Evolutionary conservation across 2,888 invertebrate species (phyloP).

Genomic region (Acleris sparsana): DNA sequence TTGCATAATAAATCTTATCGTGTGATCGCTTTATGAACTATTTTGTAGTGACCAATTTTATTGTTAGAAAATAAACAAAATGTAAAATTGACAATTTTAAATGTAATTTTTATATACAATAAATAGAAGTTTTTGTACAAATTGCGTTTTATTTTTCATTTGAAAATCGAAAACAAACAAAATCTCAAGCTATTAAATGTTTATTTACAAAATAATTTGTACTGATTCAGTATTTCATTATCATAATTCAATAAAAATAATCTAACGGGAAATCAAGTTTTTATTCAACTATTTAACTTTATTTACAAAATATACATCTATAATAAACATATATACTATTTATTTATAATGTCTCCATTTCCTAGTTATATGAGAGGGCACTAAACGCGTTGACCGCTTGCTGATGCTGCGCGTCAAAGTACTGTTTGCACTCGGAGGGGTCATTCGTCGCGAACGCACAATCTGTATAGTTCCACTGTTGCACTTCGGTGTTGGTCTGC

Average conservation of each 20-base stretch:
- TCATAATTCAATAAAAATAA: slow-evolving; percentile 11
- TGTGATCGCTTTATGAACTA: slow-evolving; percentile 80
- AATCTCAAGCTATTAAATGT: slow-evolving; percentile 33
- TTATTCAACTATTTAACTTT: slow-evolving; percentile 42
- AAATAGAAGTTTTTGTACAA: slow-evolving; percentile 83
- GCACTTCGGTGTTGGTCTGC: slow-evolving; percentile 63
- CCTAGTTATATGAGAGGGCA: slow-evolving; percentile 51
- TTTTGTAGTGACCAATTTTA: slow-evolving; percentile 84
- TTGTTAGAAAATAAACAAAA: slow-evolving; percentile 70
- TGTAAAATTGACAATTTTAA: slow-evolving; percentile 83
- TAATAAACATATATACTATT: slow-evolving; percentile 16
- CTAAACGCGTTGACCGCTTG: slow-evolving; percentile 66
- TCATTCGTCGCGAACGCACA: slow-evolving; percentile 66
- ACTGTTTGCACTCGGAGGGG: slow-evolving; percentile 64
- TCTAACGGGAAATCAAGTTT: slow-evolving; percentile 29
- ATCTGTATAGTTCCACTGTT: slow-evolving; percentile 69
- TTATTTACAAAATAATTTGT: slow-evolving; percentile 34
- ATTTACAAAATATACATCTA: slow-evolving; percentile 49
- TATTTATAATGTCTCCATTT: slow-evolving; percentile 58
- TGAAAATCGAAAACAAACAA: slow-evolving; percentile 37
- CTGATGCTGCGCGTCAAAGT: slow-evolving; percentile 66
- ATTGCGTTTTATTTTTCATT: slow-evolving; percentile 56
- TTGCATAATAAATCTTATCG: slow-evolving; percentile 71
- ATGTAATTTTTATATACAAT: slow-evolving; percentile 84
- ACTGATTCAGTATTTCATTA: slow-evolving; percentile 30